Percentiles rank a stretch among this genome's conserved stretches.
These are phyloP conservation scores for Drosophila pseudoobscura DNA, from an alignment of 1,140 invertebrate species.

Conservation along the genomic window DNA sequence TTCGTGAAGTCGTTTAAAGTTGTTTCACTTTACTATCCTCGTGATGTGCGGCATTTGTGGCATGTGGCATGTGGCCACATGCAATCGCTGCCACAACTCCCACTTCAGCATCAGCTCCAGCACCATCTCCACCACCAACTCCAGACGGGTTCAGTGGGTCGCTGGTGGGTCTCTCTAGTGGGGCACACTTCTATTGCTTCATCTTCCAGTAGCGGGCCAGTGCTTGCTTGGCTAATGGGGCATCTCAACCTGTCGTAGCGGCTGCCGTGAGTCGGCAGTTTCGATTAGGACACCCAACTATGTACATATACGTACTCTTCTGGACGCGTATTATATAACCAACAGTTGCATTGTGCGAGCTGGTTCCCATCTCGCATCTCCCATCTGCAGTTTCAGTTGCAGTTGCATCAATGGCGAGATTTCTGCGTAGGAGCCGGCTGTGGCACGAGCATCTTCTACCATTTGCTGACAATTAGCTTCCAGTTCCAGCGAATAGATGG, in stretches of 20 bases:
- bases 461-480: slow-evolving; percentile 8
- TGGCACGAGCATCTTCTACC: neutral
- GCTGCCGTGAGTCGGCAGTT: slow-evolving; percentile 14
- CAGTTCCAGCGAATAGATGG: neutral
- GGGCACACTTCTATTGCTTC: slow-evolving; percentile 36
- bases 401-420: slow-evolving; percentile 20
- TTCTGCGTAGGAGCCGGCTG: neutral
- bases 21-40: no score
- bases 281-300: slow-evolving; percentile 16
- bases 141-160: slow-evolving; percentile 19
- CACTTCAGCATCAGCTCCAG: neutral
- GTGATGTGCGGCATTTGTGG: no score
- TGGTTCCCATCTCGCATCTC: neutral
- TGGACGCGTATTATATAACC: slow-evolving; percentile 22
- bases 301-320: slow-evolving; percentile 3
- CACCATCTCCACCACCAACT: neutral
- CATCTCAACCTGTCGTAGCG: slow-evolving; percentile 19
- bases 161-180: neutral
- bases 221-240: slow-evolving; percentile 29
- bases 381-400: neutral
- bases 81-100: slow-evolving; percentile 1
- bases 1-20: no score
- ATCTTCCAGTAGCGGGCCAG: slow-evolving; percentile 1
- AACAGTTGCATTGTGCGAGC: neutral
- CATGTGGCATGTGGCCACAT: no score